Evolutionary conservation across 2,113 vertebrate species (phyloP), one percentile per base, ranked within the genome.

Genomic region (Pagrus major): DNA sequence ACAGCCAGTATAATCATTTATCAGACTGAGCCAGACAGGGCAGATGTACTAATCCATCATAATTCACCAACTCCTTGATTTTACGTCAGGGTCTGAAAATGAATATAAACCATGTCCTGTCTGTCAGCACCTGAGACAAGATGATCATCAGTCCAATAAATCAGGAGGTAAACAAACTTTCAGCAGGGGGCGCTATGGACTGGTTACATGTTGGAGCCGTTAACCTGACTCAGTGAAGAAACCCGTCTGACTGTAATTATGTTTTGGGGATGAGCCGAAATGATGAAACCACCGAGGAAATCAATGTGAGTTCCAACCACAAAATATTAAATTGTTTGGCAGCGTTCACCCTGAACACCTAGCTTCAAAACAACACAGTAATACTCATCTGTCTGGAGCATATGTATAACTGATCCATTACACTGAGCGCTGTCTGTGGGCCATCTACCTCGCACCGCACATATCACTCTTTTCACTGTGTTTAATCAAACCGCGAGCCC

Each of bases 281-380:
- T 33, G 58, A 80, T 79, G 14, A 74, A 84, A 84, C 71, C 75
- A 46, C 74, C 0, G 71, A 89, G 83, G 85, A 89, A 91, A 89
- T 89, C 80, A 85, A 51, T n/a, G 37, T 12, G 29, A 3, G 65
- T 52, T 80, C 52, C 61, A 59, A 54, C n/a, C 37, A 71, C 60
- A 56, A 66, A 78, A 83, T 58, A 39, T 76, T 0, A 73, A 51
- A 78, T 75, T 60, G 76, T 81, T 78, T 89, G 85, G 77, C 83
- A 81, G 81, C 49, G 10, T 41, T 73, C 54, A 9, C 16, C 65
- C 61, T 25, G 27, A 81, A 78, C 51, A 60, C 61, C 74, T 59
- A 25, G 66, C 49, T 63, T 73, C 47, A 79, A 14, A 90, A 74
- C 55, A 73, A 51, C 54, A 52, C 44, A n/a, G 63, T 29, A 61